A percentile compares a stretch with the other conserved stretches of the same genome.
Evolutionary conservation across 2,113 vertebrate species (phyloP).

Genomic region (Naja naja): DNA sequence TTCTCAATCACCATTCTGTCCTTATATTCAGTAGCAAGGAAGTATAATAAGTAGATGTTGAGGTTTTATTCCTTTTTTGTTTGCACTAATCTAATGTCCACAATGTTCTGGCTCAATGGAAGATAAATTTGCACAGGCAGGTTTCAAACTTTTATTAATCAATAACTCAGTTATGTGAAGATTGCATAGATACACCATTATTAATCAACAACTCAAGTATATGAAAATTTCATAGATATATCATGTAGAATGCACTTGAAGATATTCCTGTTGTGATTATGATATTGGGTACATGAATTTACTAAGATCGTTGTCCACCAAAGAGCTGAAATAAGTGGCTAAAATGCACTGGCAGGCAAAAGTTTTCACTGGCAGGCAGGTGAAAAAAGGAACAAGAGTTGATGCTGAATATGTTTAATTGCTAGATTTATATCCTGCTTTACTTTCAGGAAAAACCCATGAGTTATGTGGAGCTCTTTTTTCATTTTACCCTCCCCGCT

Average conservation of each 20-base stretch:
- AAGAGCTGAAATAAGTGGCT: background rate
- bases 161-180: too few relatives aligned
- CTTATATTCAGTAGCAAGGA: background rate
- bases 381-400: background rate
- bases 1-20: background rate
- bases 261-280: background rate
- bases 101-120: background rate
- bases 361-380: background rate
- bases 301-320: background rate
- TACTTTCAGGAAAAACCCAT: background rate
- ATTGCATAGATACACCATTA: background rate
- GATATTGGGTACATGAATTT: background rate
- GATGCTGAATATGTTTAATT: background rate
- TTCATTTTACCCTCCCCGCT: background rate
- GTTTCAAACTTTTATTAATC: background rate
- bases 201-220: background rate
- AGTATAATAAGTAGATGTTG: background rate
- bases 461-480: background rate
- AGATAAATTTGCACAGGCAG: background rate
- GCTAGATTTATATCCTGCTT: background rate
- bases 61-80: background rate
- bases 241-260: background rate
- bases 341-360: background rate
- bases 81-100: background rate
- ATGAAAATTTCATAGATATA: background rate